These are phyloP conservation scores for Melangyna quadrimaculata DNA, from an alignment of 2,888 invertebrate genomes.

Conservation along the genomic window DNA sequence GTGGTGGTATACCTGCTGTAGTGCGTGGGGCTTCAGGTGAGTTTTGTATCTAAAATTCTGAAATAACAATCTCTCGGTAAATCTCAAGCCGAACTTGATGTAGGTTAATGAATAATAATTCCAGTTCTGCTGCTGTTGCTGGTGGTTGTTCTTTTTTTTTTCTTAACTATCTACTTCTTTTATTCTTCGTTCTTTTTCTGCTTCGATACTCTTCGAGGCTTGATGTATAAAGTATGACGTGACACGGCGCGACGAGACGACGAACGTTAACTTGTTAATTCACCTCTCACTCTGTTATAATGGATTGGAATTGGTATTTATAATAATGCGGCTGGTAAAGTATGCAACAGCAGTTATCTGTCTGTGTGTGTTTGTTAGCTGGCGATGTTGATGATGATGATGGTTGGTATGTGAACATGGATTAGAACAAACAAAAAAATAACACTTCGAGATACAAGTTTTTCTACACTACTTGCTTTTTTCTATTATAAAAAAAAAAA, in stretches of 20 bases:
- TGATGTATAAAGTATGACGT: not conserved
- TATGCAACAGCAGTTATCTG: slow-evolving; percentile 29
- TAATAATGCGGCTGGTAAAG: slow-evolving; percentile 9
- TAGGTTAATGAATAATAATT: slow-evolving; percentile 69
- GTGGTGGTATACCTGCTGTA: not conserved
- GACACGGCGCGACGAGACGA: slow-evolving; percentile 3
- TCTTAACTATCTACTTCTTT: slow-evolving; percentile 3
- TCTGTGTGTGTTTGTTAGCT: slow-evolving; percentile 15
- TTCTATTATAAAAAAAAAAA: too few species aligned
- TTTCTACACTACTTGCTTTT: slow-evolving; percentile 33
- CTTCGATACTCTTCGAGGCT: not conserved
- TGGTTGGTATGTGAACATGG: slow-evolving; percentile 56
- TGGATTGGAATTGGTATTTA: slow-evolving; percentile 39
- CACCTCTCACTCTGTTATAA: slow-evolving; percentile 43
- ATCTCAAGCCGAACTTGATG: slow-evolving; percentile 48
- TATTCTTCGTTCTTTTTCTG: slow-evolving; percentile 4
- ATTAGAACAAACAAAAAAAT: slow-evolving; percentile 54
- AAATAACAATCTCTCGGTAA: slow-evolving; percentile 43
- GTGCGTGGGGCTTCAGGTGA: slow-evolving; percentile 46
- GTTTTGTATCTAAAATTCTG: slow-evolving; percentile 18
- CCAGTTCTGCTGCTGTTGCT: slow-evolving; percentile 59
- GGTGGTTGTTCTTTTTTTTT: too few species aligned
- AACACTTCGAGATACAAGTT: slow-evolving; percentile 48
- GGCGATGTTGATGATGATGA: slow-evolving; percentile 14
- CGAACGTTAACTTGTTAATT: slow-evolving; percentile 35